These are phyloP conservation scores for Henicopernis longicauda DNA, from an alignment of 2,113 vertebrate species.

Conservation along the genomic window DNA sequence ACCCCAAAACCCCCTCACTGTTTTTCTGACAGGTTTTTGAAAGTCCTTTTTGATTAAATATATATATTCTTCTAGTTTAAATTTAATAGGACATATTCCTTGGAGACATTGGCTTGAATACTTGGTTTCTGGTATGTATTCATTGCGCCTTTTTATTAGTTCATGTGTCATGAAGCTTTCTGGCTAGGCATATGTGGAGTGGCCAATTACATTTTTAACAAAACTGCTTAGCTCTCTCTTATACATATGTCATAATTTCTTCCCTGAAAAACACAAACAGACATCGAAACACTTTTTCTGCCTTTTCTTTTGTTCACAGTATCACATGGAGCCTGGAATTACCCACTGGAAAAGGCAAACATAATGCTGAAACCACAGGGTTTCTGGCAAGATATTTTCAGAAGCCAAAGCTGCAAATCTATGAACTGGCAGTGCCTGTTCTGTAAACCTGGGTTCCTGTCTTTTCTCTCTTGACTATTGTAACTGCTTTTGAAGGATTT, in stretches of 20 bases:
- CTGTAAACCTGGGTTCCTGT: background rate
- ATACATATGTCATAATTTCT: background rate
- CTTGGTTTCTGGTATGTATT: slow-evolving; percentile 16
- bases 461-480: background rate
- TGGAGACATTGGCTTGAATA: background rate
- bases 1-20: background rate
- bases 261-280: background rate
- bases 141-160: background rate
- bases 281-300: background rate
- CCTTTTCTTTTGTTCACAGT: background rate
- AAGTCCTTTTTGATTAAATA: background rate
- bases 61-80: background rate
- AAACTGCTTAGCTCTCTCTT: background rate
- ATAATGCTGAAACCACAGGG: background rate
- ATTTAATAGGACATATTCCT: background rate
- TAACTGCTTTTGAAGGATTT: background rate
- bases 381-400: background rate
- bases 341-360: background rate
- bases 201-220: background rate
- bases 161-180: background rate
- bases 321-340: background rate
- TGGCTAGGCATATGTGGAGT: background rate
- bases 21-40: background rate
- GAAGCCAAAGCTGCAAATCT: background rate
- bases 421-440: background rate